Base-by-base conservation (phyloP, 2,888 invertebrate genomes). In the Laspeyria flexula region DNA sequence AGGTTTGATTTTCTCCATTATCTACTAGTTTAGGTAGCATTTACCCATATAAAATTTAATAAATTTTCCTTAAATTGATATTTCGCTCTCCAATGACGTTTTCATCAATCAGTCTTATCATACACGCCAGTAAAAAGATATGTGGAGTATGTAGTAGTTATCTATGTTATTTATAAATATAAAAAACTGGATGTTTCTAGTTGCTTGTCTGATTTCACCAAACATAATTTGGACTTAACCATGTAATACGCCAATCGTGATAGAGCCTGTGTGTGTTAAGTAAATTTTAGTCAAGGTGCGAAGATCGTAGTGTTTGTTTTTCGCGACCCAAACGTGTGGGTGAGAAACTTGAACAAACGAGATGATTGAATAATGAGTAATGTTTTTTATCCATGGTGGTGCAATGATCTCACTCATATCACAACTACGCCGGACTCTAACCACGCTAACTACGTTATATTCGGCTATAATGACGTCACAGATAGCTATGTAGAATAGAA, bases 321-420 rank as follows among this genome's bases (percentile, higher is more conserved):
- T 63, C 56, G 66, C 65, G 61, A 61, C 57, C 49, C 51, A 64
- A 63, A 66, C 59, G 67, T 67, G 77, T 80, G 73, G 76, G 79
- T 75, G 79, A 74, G 73, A 79, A n/a, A 73, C 70, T 75, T 73
- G 73, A 62, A 63, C 51, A 55, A 60, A 53, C 55, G 41, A 55
- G 51, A 69, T 71, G 62, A 65, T 71, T 73, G 76, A 59, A 64
- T 60, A 55, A 65, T 85, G 82, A 79, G 76, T 82, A 81, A 80
- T 76, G 68, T 70, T 63, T 71, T 79, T 76, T 72, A 75, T 66
- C 41, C 73, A 77, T 71, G 65, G 56, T 75, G 75, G 78, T 79
- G 82, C 77, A 84, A 85, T 80, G 75, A 83, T 82, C 80, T 76
- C 73, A 75, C 48, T 49, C 13, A 42, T 48, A 56, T 42, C 43